Percentiles rank a stretch among this genome's conserved stretches.
Evolutionary conservation across 2,888 invertebrate species (phyloP).

Genomic region (Hyalella azteca): DNA sequence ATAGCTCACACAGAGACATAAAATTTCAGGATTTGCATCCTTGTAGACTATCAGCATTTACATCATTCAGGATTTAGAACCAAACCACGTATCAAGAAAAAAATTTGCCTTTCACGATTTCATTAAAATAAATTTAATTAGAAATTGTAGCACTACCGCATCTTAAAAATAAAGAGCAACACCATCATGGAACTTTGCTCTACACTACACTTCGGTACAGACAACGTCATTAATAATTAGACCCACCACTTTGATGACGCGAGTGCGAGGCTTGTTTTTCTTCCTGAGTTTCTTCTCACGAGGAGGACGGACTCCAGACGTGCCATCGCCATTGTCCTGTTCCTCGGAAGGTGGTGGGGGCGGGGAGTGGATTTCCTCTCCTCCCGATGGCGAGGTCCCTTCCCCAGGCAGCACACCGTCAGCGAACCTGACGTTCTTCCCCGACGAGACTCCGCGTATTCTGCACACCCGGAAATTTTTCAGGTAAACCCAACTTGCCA

Average conservation of each 20-base stretch:
- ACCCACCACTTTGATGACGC: slow-evolving; percentile 52
- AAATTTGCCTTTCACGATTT: neutral
- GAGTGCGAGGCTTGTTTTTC: slow-evolving; percentile 53
- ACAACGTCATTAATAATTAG: too few species aligned
- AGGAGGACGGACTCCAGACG: neutral
- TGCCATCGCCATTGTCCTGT: slow-evolving; percentile 6
- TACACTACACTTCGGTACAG: neutral
- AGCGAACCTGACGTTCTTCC: slow-evolving; percentile 56
- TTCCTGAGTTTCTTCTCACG: slow-evolving; percentile 52
- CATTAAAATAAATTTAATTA: neutral
- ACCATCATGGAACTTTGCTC: neutral
- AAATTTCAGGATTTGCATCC: too few species aligned
- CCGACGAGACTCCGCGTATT: slow-evolving; percentile 40
- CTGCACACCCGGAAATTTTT: slow-evolving; percentile 63
- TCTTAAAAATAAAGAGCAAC: neutral
- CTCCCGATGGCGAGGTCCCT: slow-evolving; percentile 63
- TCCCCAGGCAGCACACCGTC: slow-evolving; percentile 60
- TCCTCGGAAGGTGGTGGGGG: slow-evolving; percentile 65
- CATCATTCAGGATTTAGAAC: too few species aligned
- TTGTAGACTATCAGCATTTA: too few species aligned
- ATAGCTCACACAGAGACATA: too few species aligned
- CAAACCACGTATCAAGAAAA: neutral
- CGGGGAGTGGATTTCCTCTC: slow-evolving; percentile 70
- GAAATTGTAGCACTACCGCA: neutral
- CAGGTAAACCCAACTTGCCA: neutral